Evolutionary conservation across 2,797 vertebrate genomes (phyloP).

Genomic region (Gobio occitaniae): DNA sequence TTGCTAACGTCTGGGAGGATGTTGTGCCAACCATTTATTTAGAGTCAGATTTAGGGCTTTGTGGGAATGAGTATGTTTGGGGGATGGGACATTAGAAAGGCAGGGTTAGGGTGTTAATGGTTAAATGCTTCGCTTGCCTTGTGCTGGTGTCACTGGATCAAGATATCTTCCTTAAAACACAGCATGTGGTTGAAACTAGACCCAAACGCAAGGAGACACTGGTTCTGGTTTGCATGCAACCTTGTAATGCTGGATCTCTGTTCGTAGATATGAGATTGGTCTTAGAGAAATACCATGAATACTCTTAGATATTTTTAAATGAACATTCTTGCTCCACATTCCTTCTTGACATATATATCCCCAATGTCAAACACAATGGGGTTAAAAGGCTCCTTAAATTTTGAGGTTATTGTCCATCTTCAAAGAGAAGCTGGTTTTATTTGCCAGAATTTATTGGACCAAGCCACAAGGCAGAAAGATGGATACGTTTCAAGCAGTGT

Average conservation of each 20-base stretch:
- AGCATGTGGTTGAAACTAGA: conserved; percentile 23
- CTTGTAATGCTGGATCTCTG: not conserved
- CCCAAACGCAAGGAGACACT: not conserved
- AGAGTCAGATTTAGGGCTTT: conserved; percentile 29
- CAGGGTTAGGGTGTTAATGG: conserved; percentile 35
- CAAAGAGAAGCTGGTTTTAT: conserved; percentile 65
- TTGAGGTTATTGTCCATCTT: conserved; percentile 76
- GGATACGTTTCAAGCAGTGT: conserved; percentile 40
- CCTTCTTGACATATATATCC: not conserved
- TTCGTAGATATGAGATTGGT: not conserved
- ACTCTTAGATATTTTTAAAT: not conserved
- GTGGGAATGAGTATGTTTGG: conserved; percentile 33
- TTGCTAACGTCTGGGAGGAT: conserved; percentile 18
- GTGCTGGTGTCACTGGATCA: conserved; percentile 31
- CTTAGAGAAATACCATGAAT: not conserved
- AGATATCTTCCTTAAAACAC: conserved; percentile 14
- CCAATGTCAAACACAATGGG: not conserved
- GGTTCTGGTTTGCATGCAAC: not conserved
- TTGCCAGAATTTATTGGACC: conserved; percentile 66
- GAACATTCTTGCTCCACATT: not conserved
- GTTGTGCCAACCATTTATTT: conserved; percentile 41
- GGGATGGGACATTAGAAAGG: conserved; percentile 33
- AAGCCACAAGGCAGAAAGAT: conserved; percentile 64
- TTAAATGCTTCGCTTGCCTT: conserved; percentile 16
- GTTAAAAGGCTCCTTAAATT: conserved; percentile 63